A percentile compares a stretch with the other conserved stretches of the same genome.
phyloP scores from a whole-genome alignment of 2,888 invertebrate genomes.

The Macaria liturata region DNA sequence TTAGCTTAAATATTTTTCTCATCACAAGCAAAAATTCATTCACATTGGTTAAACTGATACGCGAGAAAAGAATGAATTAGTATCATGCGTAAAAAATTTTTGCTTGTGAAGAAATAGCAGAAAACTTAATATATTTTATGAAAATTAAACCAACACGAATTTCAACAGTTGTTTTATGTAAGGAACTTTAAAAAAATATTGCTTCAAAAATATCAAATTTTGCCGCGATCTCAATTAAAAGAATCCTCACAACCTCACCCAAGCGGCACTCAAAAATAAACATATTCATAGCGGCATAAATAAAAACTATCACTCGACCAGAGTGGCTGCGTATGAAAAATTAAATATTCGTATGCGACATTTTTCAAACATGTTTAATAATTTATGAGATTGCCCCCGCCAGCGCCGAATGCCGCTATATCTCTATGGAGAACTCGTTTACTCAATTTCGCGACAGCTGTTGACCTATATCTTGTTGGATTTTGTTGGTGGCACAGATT shows the following conservation, averaged over 20 bases:
- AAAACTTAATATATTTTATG: too few species aligned
- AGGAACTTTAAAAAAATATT: too few species aligned
- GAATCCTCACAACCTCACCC: slow-evolving; percentile 7
- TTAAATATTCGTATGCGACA: slow-evolving; percentile 27
- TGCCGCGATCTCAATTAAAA: neutral
- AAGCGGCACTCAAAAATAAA: slow-evolving; percentile 7
- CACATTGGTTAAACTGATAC: too few species aligned
- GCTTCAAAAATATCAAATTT: too few species aligned
- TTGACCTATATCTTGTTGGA: slow-evolving; percentile 30
- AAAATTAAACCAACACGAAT: too few species aligned
- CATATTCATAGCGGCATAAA: slow-evolving; percentile 23
- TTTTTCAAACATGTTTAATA: slow-evolving; percentile 34
- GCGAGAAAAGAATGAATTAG: too few species aligned
- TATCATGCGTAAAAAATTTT: too few species aligned
- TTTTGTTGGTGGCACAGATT: slow-evolving; percentile 16
- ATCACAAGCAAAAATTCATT: too few species aligned
- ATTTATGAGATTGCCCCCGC: slow-evolving; percentile 33
- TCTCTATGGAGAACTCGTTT: slow-evolving; percentile 30
- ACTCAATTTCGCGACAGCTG: slow-evolving; percentile 34
- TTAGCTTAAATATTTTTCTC: too few species aligned
- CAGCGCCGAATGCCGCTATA: slow-evolving; percentile 19
- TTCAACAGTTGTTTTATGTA: too few species aligned
- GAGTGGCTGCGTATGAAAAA: slow-evolving; percentile 30
- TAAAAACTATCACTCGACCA: slow-evolving; percentile 31
- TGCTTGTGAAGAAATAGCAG: too few species aligned